Evolutionary conservation across 2,797 vertebrate species (phyloP), one percentile per base, ranked within the genome.

Genomic region (Amphiprion clarkii): DNA sequence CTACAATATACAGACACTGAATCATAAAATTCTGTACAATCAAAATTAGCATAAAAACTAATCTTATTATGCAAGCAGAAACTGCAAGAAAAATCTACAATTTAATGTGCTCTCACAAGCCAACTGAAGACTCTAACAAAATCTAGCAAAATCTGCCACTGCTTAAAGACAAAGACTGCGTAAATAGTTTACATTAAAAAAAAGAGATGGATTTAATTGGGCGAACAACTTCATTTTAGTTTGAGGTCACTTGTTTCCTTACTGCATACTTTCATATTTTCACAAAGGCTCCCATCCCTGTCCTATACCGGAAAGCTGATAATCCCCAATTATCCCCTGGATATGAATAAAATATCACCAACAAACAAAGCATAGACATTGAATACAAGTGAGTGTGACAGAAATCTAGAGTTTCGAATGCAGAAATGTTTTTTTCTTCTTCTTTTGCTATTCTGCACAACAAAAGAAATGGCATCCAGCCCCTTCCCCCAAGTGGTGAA

Each of bases 271-370:
- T 42, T 31, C 10, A 25, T 56, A 19, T 79, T 66, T 71, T 53
- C 33, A 49, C 49, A 69, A 53, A 67, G 14, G 4, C 44, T 67
- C n/a, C 48, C 4, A 16, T 64, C 19, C 29, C 40, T 31, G 48
- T 57, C 9, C 0, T 17, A 25, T 29, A 69, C 27, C 25, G 40
- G 76, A 36, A 73, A 27, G 3, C 78, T 69, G 19, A 73, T 90
- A 87, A 92, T 85, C 78, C 84, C 11, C 68, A 81, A 81, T 88
- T 80, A 86, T 87, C 76, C 73, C 48, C 66, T 36, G 62, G 63
- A 82, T 79, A 83, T 71, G 77, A 84, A 76, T 74, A 80, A 75
- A 78, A 82, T 72, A 81, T 88, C 60, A 70, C 48, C 63, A 70
- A 79, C 60, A 88, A 76, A 88, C 73, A 83, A 71, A 74, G 76